Percentiles rank a stretch among this genome's conserved stretches.
These are phyloP conservation scores for Plagodis pulveraria DNA, from an alignment of 2,888 invertebrate species.

Conservation along the genomic window DNA sequence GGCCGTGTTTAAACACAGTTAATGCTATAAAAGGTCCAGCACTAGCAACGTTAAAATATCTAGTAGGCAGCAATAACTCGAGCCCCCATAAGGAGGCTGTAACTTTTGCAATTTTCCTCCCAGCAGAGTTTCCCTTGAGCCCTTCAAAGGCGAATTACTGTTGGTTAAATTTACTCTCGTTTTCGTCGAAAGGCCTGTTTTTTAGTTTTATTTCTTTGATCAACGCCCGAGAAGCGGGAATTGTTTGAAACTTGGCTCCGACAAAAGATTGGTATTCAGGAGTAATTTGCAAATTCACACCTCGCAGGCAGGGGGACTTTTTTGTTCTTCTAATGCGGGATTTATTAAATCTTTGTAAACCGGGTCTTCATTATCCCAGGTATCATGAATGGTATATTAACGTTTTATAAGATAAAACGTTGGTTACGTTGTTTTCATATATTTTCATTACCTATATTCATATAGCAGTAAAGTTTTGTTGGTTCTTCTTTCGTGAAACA, in stretches of 20 bases:
- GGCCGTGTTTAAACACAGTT: slow-evolving; percentile 48
- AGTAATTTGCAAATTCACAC: slow-evolving; percentile 78
- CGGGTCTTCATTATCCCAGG: background rate
- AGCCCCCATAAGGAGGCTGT: slow-evolving; percentile 74
- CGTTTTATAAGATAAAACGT: too few relatives aligned
- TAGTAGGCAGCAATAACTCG: slow-evolving; percentile 66
- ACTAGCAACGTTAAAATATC: slow-evolving; percentile 57
- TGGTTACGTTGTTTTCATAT: too few relatives aligned
- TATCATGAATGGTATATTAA: background rate
- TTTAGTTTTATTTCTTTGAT: slow-evolving; percentile 84
- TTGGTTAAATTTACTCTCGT: slow-evolving; percentile 81
- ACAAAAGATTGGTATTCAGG: slow-evolving; percentile 74
- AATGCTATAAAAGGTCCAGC: slow-evolving; percentile 29
- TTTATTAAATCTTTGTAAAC: slow-evolving; percentile 13
- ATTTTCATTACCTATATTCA: too few relatives aligned
- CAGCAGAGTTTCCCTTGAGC: slow-evolving; percentile 63
- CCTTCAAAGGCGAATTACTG: slow-evolving; percentile 81
- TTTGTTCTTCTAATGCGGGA: slow-evolving; percentile 27
- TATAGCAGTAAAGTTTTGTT: too few relatives aligned
- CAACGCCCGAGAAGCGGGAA: slow-evolving; percentile 75
- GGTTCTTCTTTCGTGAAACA: too few relatives aligned
- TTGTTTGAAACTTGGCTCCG: slow-evolving; percentile 74
- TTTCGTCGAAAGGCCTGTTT: slow-evolving; percentile 69
- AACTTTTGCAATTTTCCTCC: slow-evolving; percentile 82
- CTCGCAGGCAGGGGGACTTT: slow-evolving; percentile 42